Conservation (phyloP, 2,113 vertebrate genomes). For the Antigone vipio region DNA sequence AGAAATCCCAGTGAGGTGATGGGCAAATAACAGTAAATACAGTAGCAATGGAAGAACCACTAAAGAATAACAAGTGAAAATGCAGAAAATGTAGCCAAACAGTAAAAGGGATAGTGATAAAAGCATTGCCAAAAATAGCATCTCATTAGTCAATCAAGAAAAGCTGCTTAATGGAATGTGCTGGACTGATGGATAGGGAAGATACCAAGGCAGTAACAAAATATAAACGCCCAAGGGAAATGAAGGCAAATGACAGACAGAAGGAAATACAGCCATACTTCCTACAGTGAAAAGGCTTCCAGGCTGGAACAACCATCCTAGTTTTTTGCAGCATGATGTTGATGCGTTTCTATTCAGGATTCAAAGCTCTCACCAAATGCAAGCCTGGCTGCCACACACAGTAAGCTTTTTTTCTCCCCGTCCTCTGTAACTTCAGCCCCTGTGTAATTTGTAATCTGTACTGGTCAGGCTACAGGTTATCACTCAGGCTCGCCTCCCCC, state of each 20-base stretch:
- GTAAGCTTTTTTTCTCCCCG: background rate
- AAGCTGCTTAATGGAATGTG: background rate
- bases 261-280: background rate
- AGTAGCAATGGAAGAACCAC: background rate
- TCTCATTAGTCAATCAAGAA: conserved; percentile 42
- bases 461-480: background rate
- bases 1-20: background rate
- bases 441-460: background rate
- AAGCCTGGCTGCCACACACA: background rate
- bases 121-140: conserved; percentile 30
- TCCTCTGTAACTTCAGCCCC: background rate
- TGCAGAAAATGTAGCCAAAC: background rate
- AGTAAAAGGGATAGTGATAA: background rate
- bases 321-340: background rate
- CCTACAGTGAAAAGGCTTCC: background rate
- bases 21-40: background rate
- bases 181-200: background rate
- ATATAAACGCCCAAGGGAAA: background rate
- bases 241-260: background rate
- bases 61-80: background rate
- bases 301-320: background rate
- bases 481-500: background rate
- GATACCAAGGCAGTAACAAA: background rate
- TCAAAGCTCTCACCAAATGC: background rate
- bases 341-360: background rate